Conservation (phyloP, 2,888 invertebrate species). For the Pyrgus malvae region DNA sequence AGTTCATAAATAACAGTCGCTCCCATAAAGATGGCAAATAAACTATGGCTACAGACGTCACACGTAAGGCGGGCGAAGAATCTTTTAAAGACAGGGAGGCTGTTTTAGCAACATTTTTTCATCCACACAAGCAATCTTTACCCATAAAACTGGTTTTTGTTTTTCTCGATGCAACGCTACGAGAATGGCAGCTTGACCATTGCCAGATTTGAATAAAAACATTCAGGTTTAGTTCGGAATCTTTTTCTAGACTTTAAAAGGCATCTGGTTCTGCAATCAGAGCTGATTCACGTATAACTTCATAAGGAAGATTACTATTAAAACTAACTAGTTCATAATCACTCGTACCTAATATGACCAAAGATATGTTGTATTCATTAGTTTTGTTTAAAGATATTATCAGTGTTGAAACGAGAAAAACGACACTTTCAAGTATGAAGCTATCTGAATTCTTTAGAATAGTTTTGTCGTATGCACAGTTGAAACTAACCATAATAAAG, state of each 20-base stretch:
- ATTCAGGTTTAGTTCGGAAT: constrained; percentile 14
- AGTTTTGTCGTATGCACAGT: too few species aligned
- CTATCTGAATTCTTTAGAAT: too few species aligned
- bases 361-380: too few species aligned
- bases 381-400: too few species aligned
- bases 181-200: constrained; percentile 23
- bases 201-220: constrained; percentile 28
- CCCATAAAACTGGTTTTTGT: constrained; percentile 24
- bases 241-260: constrained; percentile 26
- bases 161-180: constrained; percentile 23
- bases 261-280: constrained; percentile 14
- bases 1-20: neutral
- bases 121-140: constrained; percentile 15
- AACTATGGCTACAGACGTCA: neutral
- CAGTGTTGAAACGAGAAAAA: too few species aligned
- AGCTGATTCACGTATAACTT: constrained; percentile 6
- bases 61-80: constrained; percentile 14
- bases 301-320: neutral
- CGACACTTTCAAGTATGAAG: too few species aligned
- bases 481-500: too few species aligned
- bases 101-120: constrained; percentile 22
- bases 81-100: constrained; percentile 17
- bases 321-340: neutral
- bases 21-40: neutral
- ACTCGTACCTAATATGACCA: too few species aligned